Evolutionary conservation across 2,113 vertebrate species (phyloP), one percentile per base, ranked within the genome.

Genomic region (Ammospiza nelsoni): DNA sequence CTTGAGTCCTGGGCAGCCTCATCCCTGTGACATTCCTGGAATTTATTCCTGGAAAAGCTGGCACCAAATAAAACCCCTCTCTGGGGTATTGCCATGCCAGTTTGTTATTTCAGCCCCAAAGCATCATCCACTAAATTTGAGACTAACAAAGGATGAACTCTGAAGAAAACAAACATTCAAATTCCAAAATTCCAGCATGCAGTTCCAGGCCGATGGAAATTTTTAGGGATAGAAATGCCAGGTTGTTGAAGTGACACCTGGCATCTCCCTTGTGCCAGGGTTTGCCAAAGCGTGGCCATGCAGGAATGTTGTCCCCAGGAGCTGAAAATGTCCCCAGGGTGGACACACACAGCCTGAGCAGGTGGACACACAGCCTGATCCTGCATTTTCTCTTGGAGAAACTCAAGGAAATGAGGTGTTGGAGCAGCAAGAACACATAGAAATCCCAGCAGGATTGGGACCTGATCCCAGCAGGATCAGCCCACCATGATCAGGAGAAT

Each of bases 211-310:
- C 5, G 57, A 37, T 75, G 69, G 79, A 61, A 80, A 19, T 72
- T 95, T 92, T 82, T n/a, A 39, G 17, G 51, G 83, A 77, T 92
- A 62, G 66, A 94, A 96, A 68, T 44, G 29, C 39, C 44, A 19
- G 0, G 20, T 31, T 44, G 83, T 59, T 80, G 11, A 81, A 73
- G 65, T 2, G 61, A 65, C 84, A 37, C 16, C 19, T 31, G 68
- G 83, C 62, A 82, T 51, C 78, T 49, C 63, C 16, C 41, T 84
- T 6, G 21, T 74, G 83, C 79, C 92, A 89, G 80, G 65, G 72
- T 63, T 11, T 77, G 68, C 84, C 59, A 48, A 58, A 87, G 73
- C 0, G 13, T 88, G 84, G 80, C 44, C 44, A 12, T 2, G 61
- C 22, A 72, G 62, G 67, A 89, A 83, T 29, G 58, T 12, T 84